These are phyloP conservation scores for Brachionus angularis DNA, from an alignment of 1,140 invertebrate species.

Conservation along the genomic window DNA sequence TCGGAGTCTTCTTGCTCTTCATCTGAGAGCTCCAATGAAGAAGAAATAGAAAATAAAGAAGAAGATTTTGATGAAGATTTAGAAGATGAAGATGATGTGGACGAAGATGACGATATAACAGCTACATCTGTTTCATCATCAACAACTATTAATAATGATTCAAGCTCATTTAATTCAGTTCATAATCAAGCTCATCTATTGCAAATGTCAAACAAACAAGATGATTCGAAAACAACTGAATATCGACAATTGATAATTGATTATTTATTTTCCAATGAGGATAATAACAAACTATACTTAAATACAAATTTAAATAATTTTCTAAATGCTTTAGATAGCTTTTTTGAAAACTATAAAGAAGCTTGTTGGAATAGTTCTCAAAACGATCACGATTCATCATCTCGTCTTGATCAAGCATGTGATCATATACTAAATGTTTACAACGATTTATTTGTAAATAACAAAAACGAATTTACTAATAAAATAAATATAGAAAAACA, in stretches of 20 bases:
- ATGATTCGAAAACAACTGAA: no score
- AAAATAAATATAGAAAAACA: neutral
- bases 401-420: neutral
- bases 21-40: neutral
- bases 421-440: neutral
- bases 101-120: slow-evolving; percentile 17
- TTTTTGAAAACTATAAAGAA: neutral
- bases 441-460: neutral
- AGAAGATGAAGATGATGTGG: neutral
- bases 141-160: slow-evolving; percentile 23
- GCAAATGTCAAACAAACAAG: no score
- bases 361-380: no score
- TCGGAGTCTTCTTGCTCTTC: slow-evolving; percentile 11
- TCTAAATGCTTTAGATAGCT: slow-evolving; percentile 8
- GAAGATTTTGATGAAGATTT: no score
- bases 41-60: neutral
- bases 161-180: neutral
- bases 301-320: slow-evolving; percentile 22
- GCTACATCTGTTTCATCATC: slow-evolving; percentile 11
- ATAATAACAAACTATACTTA: slow-evolving; percentile 24
- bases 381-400: no score
- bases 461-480: neutral
- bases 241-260: neutral
- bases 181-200: neutral
- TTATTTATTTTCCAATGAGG: slow-evolving; percentile 19